Evolutionary conservation across 2,888 invertebrate species (phyloP).

Genomic region (Acanthosoma haemorrhoidale): DNA sequence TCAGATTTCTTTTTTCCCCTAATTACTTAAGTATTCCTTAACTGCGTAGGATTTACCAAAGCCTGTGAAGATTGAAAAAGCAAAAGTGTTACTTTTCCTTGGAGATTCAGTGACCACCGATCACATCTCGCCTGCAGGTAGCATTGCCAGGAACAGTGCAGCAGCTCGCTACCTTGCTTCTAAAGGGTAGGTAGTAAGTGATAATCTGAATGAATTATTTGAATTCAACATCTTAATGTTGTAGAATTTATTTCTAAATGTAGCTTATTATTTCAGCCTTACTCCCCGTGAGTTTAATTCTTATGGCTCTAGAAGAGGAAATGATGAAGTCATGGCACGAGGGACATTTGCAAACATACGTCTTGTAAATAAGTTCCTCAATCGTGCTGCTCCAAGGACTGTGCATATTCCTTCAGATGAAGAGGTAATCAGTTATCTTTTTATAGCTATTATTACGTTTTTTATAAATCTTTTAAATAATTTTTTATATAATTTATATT

Average conservation of each 20-base stretch:
- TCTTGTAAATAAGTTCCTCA: constrained; percentile 80
- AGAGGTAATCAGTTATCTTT: constrained; percentile 51
- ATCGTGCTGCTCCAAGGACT: constrained; percentile 76
- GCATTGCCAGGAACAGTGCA: constrained; percentile 90
- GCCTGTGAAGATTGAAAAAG: constrained; percentile 59
- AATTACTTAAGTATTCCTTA: neutral
- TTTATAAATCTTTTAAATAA: neutral
- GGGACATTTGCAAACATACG: constrained; percentile 99
- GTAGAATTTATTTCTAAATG: no score
- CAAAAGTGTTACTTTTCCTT: constrained; percentile 76
- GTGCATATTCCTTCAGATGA: constrained; percentile 82
- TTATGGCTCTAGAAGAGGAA: constrained; percentile 93
- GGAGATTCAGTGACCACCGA: constrained; percentile 98
- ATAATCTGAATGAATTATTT: no score
- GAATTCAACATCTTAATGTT: no score
- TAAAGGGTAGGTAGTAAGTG: constrained; percentile 57
- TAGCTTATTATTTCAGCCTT: constrained; percentile 55
- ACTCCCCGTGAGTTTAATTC: constrained; percentile 95
- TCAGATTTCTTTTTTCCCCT: no score
- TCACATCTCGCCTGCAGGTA: constrained; percentile 97
- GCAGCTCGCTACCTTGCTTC: constrained; percentile 76
- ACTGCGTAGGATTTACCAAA: constrained; percentile 55
- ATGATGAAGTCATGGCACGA: constrained; percentile 94
- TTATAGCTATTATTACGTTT: neutral
- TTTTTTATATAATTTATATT: neutral